Evolutionary conservation across 2,797 vertebrate species (phyloP).

Genomic region (Xyrichtys novacula): DNA sequence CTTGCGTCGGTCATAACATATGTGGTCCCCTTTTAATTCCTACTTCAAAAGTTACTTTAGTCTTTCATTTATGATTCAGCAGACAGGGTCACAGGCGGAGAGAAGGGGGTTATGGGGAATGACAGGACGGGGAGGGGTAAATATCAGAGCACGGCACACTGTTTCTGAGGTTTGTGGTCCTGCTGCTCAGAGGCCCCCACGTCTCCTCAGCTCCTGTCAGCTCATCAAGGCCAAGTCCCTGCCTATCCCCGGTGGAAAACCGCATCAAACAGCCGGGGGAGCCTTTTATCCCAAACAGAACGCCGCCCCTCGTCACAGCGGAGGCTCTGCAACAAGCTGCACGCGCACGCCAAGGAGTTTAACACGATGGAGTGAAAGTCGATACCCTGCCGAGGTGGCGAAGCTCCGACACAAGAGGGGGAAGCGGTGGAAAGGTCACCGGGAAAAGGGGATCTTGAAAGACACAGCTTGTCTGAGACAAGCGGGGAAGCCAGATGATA

Average conservation of each 20-base stretch:
- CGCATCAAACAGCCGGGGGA: slow-evolving; percentile 75
- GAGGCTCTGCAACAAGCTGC: slow-evolving; percentile 35
- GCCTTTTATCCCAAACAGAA: slow-evolving; percentile 76
- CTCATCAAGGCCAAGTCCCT: slow-evolving; percentile 68
- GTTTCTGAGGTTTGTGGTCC: slow-evolving; percentile 68
- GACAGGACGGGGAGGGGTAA: slow-evolving; percentile 64
- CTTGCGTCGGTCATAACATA: slow-evolving; percentile 53
- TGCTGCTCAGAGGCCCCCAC: slow-evolving; percentile 67
- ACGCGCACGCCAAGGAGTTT: slow-evolving; percentile 51
- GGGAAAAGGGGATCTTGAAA: slow-evolving; percentile 62
- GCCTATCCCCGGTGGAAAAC: slow-evolving; percentile 58
- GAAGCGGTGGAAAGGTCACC: slow-evolving; percentile 68
- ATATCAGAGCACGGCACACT: slow-evolving; percentile 57
- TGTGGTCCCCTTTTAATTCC: slow-evolving; percentile 34
- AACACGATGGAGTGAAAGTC: slow-evolving; percentile 67
- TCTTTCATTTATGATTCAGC: slow-evolving; percentile 56
- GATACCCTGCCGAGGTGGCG: slow-evolving; percentile 58
- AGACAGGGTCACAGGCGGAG: slow-evolving; percentile 53
- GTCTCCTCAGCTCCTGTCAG: slow-evolving; percentile 73
- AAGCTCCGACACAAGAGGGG: slow-evolving; percentile 30
- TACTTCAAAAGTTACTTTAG: slow-evolving; percentile 61
- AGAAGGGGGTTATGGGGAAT: slow-evolving; percentile 49
- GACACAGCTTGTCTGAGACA: slow-evolving; percentile 58
- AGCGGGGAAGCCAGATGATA: slow-evolving; percentile 45
- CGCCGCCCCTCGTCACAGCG: slow-evolving; percentile 56